These are phyloP conservation scores for Paedocypris sp. DNA, from an alignment of 2,113 vertebrate species.

Conservation along the genomic window DNA sequence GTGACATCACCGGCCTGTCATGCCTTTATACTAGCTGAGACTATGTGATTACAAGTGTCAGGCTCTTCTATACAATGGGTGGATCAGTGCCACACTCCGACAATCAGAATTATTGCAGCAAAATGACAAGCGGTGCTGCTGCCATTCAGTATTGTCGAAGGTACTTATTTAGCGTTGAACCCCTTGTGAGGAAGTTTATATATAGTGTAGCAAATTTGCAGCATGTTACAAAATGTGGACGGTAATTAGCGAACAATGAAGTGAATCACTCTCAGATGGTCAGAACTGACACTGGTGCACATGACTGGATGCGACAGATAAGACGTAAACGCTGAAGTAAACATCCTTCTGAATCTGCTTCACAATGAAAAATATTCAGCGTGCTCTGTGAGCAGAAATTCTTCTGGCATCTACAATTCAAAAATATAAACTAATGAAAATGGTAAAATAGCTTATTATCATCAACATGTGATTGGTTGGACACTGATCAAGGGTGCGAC, in stretches of 20 bases:
- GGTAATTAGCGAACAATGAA: constrained; percentile 69
- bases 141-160: constrained; percentile 62
- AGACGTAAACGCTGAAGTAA: too few relatives aligned
- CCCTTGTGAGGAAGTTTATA: constrained; percentile 52
- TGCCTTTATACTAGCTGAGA: constrained; percentile 12
- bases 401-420: too few relatives aligned
- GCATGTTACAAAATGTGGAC: constrained; percentile 52
- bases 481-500: too few relatives aligned
- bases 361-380: too few relatives aligned
- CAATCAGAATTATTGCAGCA: constrained; percentile 61
- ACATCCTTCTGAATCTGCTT: too few relatives aligned
- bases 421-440: too few relatives aligned
- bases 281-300: too few relatives aligned
- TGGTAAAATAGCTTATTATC: too few relatives aligned
- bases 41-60: constrained; percentile 42
- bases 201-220: constrained; percentile 52
- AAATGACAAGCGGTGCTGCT: constrained; percentile 63
- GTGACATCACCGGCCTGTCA: constrained; percentile 25
- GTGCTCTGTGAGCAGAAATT: too few relatives aligned
- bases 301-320: too few relatives aligned
- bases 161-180: constrained; percentile 64
- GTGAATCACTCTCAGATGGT: constrained; percentile 56
- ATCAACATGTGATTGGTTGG: too few relatives aligned
- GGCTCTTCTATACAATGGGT: constrained; percentile 37
- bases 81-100: constrained; percentile 33